Evolutionary conservation across 2,888 invertebrate genomes (phyloP), one percentile per base, ranked within the genome.

Genomic region (Ophion ellenae): DNA sequence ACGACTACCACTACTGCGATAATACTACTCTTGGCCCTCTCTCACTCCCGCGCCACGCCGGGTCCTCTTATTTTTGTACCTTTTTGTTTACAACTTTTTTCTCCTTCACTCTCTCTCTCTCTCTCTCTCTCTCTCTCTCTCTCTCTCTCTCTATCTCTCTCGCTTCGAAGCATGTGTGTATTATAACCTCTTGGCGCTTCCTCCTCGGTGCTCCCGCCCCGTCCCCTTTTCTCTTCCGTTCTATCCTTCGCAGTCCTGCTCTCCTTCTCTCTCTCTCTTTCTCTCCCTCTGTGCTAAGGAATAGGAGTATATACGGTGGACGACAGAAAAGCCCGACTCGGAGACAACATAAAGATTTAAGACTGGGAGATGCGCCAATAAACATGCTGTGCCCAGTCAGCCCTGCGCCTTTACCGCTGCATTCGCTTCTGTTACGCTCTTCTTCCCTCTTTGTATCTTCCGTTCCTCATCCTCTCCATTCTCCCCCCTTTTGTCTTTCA

Each of bases 311-410:
- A 85, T 81, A 67, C 81, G 47, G 87, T 75, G 88, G 87, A 87
- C 86, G 87, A 89, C 87, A 88, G 88, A 89, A 87, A 85, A 88
- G 92, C 91, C 92, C 92, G 92, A 92, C 92, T 91, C 90, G 91
- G 93, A 93, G 94, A 94, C 94, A 94, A 94, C 94, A 92, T 92
- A 93, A 94, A 94, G 94, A 94, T 94, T 94, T 94, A 94, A 93
- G 93, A 92, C 94, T 93, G 90, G 88, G 89, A 92, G 93, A 93
- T 94, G 93, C 93, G 93, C 94, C 94, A 94, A 94, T 94, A 94
- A 94, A 94, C 94, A 93, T 94, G 93, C 94, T 93, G 92, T 91
- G 91, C 91, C 92, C 93, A 93, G 93, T 92, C 92, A 91, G 90
- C 83, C 81, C 86, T 88, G 88, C 86, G 88, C 88, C 87, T 88